A percentile compares a stretch with the other conserved stretches of the same genome.
These are phyloP conservation scores for Eudorcas thomsonii DNA, from an alignment of 2,113 vertebrate genomes.

Conservation along the genomic window DNA sequence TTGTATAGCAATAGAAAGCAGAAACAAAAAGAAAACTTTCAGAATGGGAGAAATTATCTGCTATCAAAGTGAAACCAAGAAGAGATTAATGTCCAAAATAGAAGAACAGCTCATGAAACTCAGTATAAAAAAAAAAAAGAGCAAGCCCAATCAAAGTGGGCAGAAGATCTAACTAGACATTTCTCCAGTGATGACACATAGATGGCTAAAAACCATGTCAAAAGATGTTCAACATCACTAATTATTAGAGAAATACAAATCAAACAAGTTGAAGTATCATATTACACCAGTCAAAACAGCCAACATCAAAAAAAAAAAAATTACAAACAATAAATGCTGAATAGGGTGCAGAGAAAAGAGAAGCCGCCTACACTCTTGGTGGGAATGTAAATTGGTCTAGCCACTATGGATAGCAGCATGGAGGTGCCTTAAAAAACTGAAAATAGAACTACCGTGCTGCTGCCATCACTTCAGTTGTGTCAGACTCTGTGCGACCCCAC, in stretches of 20 bases:
- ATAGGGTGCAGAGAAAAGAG: neutral
- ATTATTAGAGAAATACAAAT: neutral
- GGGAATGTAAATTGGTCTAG: neutral
- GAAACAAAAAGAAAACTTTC: neutral
- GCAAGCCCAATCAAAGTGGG: neutral
- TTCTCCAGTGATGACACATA: neutral
- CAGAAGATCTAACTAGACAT: neutral
- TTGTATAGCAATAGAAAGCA: neutral
- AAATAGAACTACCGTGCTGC: neutral
- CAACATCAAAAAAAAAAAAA: neutral
- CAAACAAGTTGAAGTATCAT: neutral
- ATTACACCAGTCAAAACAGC: neutral
- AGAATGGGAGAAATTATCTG: neutral
- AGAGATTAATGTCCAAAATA: neutral
- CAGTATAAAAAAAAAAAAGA: neutral
- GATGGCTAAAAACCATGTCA: neutral
- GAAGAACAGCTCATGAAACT: neutral
- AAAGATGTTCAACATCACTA: neutral
- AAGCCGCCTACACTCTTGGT: neutral
- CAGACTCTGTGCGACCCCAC: no score
- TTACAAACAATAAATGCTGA: neutral
- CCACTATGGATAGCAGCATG: neutral
- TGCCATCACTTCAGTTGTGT: no score
- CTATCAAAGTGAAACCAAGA: neutral
- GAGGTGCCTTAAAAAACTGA: neutral